Evolutionary conservation across 2,797 vertebrate species (phyloP).

Genomic region (Lophotriccus pileatus): DNA sequence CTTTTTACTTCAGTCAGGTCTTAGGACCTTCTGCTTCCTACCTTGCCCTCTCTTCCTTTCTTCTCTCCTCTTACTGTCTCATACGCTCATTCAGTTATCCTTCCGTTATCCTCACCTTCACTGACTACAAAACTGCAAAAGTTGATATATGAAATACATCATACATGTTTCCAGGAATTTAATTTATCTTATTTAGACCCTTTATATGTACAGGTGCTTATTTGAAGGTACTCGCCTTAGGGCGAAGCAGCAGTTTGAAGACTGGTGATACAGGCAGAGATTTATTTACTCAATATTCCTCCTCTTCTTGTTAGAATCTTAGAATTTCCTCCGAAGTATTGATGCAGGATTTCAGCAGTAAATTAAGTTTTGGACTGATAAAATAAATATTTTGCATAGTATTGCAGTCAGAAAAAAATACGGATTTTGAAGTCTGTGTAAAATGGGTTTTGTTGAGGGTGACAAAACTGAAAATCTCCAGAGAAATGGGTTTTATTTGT

Average conservation of each 20-base stretch:
- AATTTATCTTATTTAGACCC: not conserved
- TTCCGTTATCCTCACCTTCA: not conserved
- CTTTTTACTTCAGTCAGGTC: not conserved
- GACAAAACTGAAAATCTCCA: conserved; percentile 34
- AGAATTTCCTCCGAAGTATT: conserved; percentile 15
- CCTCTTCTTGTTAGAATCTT: not conserved
- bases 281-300: conserved; percentile 25
- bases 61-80: not conserved
- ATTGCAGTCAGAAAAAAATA: not conserved
- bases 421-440: conserved; percentile 1
- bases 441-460: conserved; percentile 15
- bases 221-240: not conserved
- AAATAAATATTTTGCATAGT: conserved; percentile 36
- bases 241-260: not conserved
- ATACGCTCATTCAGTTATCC: not conserved
- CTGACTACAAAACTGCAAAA: not conserved
- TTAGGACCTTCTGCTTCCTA: not conserved
- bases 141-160: not conserved
- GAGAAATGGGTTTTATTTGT: conserved; percentile 38
- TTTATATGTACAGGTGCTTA: not conserved
- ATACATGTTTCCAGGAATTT: not conserved
- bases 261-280: not conserved
- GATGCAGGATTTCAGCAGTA: conserved; percentile 4
- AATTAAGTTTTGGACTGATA: conserved; percentile 34
- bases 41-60: not conserved